Evolutionary conservation across 2,113 vertebrate species (phyloP).

Genomic region (Mungos mungo): DNA sequence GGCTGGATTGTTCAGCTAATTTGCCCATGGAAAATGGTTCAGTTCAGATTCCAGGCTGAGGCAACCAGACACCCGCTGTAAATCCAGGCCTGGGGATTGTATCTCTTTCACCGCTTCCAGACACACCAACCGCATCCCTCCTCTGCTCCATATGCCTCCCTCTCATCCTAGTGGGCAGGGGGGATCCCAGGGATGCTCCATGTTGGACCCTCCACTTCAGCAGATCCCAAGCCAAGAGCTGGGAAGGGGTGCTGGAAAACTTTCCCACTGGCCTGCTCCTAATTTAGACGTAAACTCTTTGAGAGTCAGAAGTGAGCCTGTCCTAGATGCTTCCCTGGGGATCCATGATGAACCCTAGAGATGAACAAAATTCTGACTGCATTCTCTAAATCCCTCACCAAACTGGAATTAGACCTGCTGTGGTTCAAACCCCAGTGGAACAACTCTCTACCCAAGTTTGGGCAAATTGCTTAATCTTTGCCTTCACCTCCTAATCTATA

Average conservation of each 20-base stretch:
- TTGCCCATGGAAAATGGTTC: conserved; percentile 75
- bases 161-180: neutral
- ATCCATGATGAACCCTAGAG: neutral
- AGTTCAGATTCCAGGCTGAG: conserved; percentile 73
- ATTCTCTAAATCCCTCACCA: neutral
- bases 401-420: neutral
- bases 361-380: neutral
- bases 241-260: neutral
- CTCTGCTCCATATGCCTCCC: neutral
- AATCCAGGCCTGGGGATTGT: conserved; percentile 71
- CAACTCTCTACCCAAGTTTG: neutral
- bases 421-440: neutral
- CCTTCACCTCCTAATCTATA: neutral
- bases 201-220: neutral
- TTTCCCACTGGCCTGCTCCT: neutral
- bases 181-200: neutral
- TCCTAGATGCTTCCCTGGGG: neutral
- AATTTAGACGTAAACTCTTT: neutral
- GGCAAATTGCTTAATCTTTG: neutral
- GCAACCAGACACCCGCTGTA: conserved; percentile 78
- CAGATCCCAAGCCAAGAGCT: neutral
- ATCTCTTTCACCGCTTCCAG: conserved; percentile 72
- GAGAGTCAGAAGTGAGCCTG: neutral
- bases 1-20: conserved; percentile 76
- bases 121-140: conserved; percentile 35